Base-by-base conservation (phyloP, 2,888 invertebrate genomes). In the Apamea monoglypha region DNA sequence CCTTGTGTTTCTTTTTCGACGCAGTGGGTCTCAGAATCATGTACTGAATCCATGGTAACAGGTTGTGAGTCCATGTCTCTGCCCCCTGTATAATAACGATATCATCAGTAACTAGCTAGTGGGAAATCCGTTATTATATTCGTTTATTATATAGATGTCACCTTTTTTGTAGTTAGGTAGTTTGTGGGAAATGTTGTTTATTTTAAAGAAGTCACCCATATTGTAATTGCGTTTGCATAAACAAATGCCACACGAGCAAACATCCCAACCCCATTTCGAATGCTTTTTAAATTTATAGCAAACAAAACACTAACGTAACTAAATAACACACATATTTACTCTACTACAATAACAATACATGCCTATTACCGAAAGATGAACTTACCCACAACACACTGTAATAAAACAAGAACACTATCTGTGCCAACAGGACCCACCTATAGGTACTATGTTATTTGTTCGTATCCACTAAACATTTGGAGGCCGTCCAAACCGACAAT, bases 401-500 rank as follows among this genome's bases (percentile, higher is more conserved):
- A 74, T 78, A 64, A 83, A 85, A 83, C 71, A 74, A 77, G 68
- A 29, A 66, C 50, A n/a, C 14, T 67, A 75, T 83, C 59, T 21
- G 50, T 74, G 87, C 85, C 86, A 86, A 84, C 81, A 56, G 64
- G 72, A 77, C 25, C 67, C 44, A 44, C 25, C 40, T 25, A 80
- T 75, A 84, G 14, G 53, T 64, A 85, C 71, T 63, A 56, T 79
- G 61, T 80, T 87, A 85, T 82, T 80, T 85, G 81, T 83, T 80
- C 66, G 76, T 79, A 76, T 59, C 71, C 61, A 82, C 83, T 78
- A 75, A 80, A 82, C 82, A 85, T 86, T 89, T 89, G 88, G 88
- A 86, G 4, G 36, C 44, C 16, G 12, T 88, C 89, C 89, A 89
- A 89, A 83, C 87, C 87, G 81, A 83, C 85, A 67, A 79, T 89